These are phyloP conservation scores for Diachasma alloeum DNA, from an alignment of 1,140 invertebrate genomes.

Conservation along the genomic window DNA sequence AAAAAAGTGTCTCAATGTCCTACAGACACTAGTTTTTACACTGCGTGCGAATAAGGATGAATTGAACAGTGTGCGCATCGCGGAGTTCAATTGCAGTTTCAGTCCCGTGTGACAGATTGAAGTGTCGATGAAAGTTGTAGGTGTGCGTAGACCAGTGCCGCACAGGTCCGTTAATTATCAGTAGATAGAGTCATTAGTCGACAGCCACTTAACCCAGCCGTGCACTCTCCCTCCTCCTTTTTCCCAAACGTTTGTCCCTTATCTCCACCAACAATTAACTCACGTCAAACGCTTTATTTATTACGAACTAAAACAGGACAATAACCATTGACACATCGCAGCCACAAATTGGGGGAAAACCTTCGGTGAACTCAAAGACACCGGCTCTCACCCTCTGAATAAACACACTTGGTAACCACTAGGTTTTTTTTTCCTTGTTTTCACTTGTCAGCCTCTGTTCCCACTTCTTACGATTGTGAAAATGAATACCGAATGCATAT, in stretches of 20 bases:
- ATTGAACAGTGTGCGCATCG: no score
- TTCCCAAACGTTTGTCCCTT: background rate
- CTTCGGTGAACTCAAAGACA: background rate
- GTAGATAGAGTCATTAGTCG: slow-evolving; percentile 35
- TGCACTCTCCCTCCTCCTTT: background rate
- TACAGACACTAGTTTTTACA: no score
- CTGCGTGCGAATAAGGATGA: no score
- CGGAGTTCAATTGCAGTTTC: no score
- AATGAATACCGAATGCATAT: background rate
- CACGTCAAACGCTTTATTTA: background rate
- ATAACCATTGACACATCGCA: background rate
- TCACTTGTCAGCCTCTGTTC: background rate
- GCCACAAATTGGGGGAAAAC: background rate
- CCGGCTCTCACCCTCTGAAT: background rate
- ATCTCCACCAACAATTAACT: background rate
- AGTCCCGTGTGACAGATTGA: no score
- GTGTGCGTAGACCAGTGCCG: background rate
- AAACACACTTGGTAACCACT: background rate
- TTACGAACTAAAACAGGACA: background rate
- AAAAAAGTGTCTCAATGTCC: no score
- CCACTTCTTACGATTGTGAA: background rate
- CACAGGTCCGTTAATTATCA: slow-evolving; percentile 30
- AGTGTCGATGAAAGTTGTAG: background rate
- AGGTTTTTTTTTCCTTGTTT: background rate
- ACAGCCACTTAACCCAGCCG: slow-evolving; percentile 22